Conservation (phyloP, 2,797 vertebrate genomes). For the Ctenopoma kingsleyae region DNA sequence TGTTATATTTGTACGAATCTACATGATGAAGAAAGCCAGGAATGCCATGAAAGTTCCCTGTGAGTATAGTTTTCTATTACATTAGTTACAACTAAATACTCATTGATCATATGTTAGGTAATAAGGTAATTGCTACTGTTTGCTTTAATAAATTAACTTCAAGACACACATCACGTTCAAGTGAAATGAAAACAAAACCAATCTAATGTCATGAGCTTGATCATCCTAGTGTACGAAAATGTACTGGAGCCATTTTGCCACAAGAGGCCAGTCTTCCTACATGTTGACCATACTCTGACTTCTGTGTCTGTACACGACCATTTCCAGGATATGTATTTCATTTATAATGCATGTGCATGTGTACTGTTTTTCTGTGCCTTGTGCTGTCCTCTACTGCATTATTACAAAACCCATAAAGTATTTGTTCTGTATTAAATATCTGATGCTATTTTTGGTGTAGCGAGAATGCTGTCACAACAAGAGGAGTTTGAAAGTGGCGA, state of each 20-base stretch:
- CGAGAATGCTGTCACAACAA: conserved; percentile 1
- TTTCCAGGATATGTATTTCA: too few relatives aligned
- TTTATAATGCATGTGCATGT: too few relatives aligned
- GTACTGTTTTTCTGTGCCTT: not conserved
- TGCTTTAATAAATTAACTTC: not conserved
- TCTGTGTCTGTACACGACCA: not conserved
- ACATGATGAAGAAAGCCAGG: conserved; percentile 12
- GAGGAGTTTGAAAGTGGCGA: conserved; percentile 59
- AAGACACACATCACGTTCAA: not conserved
- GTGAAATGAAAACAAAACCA: not conserved
- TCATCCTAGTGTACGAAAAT: not conserved
- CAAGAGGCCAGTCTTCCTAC: conserved; percentile 45
- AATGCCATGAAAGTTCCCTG: not conserved
- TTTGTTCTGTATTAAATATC: not conserved
- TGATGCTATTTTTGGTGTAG: conserved; percentile 29
- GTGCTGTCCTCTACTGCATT: not conserved
- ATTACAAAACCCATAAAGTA: not conserved
- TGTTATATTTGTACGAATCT: conserved; percentile 33
- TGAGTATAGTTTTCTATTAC: conserved; percentile 39
- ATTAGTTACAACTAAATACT: not conserved
- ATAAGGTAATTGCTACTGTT: too few relatives aligned
- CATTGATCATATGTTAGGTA: not conserved
- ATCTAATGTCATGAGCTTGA: not conserved
- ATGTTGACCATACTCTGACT: not conserved
- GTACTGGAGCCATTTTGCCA: conserved; percentile 20